A percentile compares a stretch with the other conserved stretches of the same genome.
Evolutionary conservation across 2,113 vertebrate genomes (phyloP).

Genomic region (Acrocephalus kingi): DNA sequence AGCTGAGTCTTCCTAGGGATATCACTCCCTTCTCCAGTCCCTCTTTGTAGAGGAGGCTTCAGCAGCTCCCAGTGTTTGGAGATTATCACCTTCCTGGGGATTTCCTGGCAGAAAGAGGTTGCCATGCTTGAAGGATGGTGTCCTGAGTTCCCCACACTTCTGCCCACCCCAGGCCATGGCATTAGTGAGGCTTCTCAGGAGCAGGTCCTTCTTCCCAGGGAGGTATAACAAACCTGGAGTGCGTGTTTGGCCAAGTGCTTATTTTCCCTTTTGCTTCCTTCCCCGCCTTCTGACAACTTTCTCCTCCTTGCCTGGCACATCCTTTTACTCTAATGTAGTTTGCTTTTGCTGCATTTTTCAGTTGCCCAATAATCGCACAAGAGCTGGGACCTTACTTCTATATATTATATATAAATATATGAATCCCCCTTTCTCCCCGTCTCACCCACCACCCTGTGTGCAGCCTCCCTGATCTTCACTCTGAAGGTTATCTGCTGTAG

Average conservation of each 20-base stretch:
- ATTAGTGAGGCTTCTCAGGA: neutral
- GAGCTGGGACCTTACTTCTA: constrained; percentile 65
- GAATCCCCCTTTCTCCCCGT: neutral
- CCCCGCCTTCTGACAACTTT: neutral
- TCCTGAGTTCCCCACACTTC: neutral
- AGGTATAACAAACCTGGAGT: constrained; percentile 33
- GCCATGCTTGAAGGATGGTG: neutral
- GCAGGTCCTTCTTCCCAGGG: neutral
- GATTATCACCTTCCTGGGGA: neutral
- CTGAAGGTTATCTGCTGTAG: neutral
- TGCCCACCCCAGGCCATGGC: neutral
- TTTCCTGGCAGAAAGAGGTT: neutral
- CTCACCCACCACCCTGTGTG: neutral
- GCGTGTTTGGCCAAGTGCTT: constrained; percentile 38
- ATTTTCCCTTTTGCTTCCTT: neutral
- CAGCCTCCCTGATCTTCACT: neutral
- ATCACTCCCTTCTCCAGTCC: constrained; percentile 35
- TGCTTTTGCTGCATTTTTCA: constrained; percentile 69
- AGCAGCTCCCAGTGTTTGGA: neutral
- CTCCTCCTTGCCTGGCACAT: constrained; percentile 55
- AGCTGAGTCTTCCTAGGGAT: constrained; percentile 63
- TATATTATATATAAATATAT: constrained; percentile 57
- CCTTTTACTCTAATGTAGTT: constrained; percentile 59
- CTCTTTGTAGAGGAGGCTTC: constrained; percentile 25
- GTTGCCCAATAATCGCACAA: constrained; percentile 46